Evolutionary conservation across 2,888 invertebrate species (phyloP).

Genomic region (Mongoloraphidia duomilia): DNA sequence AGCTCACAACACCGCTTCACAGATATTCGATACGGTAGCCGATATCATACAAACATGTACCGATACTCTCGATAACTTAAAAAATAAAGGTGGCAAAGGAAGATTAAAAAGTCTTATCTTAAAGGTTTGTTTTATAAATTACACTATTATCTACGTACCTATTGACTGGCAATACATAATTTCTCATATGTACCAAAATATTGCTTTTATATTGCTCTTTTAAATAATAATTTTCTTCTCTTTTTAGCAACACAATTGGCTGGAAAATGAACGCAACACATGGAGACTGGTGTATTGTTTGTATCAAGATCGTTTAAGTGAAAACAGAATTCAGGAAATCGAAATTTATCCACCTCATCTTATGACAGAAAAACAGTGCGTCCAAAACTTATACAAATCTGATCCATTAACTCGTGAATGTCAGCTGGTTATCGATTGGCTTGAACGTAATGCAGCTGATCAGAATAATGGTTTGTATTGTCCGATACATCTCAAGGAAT

Average conservation of each 20-base stretch:
- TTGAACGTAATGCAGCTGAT: slow-evolving; percentile 66
- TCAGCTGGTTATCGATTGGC: slow-evolving; percentile 84
- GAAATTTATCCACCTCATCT: slow-evolving; percentile 25
- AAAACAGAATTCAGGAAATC: slow-evolving; percentile 24
- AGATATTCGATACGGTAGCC: slow-evolving; percentile 24
- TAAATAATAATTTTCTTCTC: not conserved
- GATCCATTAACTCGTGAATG: slow-evolving; percentile 45
- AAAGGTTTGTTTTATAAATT: no score
- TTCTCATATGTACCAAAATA: no score
- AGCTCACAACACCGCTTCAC: slow-evolving; percentile 22
- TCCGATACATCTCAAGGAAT: no score
- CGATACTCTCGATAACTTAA: slow-evolving; percentile 26
- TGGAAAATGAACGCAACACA: slow-evolving; percentile 74
- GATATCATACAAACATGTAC: slow-evolving; percentile 28
- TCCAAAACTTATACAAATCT: slow-evolving; percentile 40
- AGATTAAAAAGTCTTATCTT: no score
- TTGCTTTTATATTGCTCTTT: no score
- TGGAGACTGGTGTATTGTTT: slow-evolving; percentile 76
- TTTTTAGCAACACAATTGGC: slow-evolving; percentile 30
- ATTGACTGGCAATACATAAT: no score
- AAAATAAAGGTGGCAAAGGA: no score
- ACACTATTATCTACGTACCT: no score
- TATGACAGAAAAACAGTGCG: slow-evolving; percentile 43
- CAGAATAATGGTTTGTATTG: slow-evolving; percentile 24
- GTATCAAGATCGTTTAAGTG: slow-evolving; percentile 61